phyloP scores from a whole-genome alignment of 2,797 vertebrate genomes.

The Coreius guichenoti region DNA sequence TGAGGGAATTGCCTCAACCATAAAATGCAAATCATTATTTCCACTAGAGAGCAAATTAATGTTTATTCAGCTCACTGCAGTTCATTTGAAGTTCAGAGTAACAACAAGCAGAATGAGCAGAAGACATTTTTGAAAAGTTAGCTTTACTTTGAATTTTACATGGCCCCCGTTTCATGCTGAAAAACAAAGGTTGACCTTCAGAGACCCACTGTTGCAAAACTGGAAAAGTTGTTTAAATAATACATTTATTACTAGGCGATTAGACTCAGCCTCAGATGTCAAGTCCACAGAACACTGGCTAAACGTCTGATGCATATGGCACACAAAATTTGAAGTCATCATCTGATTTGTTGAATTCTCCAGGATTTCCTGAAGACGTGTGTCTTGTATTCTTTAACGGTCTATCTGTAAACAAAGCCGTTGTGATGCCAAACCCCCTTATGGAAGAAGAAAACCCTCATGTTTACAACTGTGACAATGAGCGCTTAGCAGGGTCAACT shows the following conservation, averaged over 20 bases:
- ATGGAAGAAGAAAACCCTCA: not conserved
- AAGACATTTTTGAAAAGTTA: constrained; percentile 6
- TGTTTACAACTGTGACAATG: not conserved
- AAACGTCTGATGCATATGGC: too few relatives aligned
- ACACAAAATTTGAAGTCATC: too few relatives aligned
- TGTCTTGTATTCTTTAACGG: not conserved
- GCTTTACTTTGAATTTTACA: constrained; percentile 4
- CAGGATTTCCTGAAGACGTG: not conserved
- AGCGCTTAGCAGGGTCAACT: not conserved
- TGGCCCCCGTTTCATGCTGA: not conserved
- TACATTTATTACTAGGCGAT: not conserved
- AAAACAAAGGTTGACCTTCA: constrained; percentile 6
- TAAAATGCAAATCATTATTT: constrained; percentile 62
- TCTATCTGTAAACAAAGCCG: not conserved
- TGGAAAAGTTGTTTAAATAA: not conserved
- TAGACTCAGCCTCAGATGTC: not conserved
- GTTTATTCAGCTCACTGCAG: constrained; percentile 57
- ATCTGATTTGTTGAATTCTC: not conserved
- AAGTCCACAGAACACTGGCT: too few relatives aligned
- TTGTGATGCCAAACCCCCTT: not conserved
- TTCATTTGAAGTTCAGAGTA: constrained; percentile 66
- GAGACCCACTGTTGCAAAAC: not conserved
- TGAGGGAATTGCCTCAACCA: constrained; percentile 58
- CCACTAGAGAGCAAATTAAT: constrained; percentile 32
- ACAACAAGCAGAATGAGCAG: not conserved